phyloP scores from a whole-genome alignment of 2,888 invertebrate species.

The Ochropleura plecta region DNA sequence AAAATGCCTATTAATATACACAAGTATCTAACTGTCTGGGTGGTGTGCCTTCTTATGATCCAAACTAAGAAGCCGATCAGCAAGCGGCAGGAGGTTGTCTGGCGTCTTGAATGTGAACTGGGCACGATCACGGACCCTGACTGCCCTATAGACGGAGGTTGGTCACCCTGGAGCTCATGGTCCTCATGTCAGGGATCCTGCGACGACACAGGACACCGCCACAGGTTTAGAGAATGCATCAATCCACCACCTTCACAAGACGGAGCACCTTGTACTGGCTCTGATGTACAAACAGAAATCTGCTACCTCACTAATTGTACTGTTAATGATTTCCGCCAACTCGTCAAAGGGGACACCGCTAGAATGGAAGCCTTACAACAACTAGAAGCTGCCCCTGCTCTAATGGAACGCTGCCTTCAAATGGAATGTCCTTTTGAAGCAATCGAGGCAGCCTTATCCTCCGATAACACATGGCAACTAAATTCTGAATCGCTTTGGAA shows the following conservation, averaged over 20 bases:
- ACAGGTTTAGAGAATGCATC: conserved; percentile 81
- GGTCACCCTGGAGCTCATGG: conserved; percentile 88
- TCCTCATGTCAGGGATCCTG: conserved; percentile 85
- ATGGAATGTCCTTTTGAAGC: conserved; percentile 85
- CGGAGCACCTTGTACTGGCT: conserved; percentile 84
- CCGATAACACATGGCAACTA: conserved; percentile 84
- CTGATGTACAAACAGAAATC: conserved; percentile 79
- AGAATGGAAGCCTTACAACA: conserved; percentile 81
- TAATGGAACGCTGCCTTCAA: conserved; percentile 85
- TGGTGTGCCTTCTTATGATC: conserved; percentile 46
- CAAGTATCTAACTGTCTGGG: conserved; percentile 51
- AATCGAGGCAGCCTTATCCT: conserved; percentile 80
- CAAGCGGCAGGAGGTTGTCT: conserved; percentile 78
- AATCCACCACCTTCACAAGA: conserved; percentile 85
- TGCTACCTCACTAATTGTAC: conserved; percentile 86
- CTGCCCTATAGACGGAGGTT: conserved; percentile 88
- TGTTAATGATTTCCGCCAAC: conserved; percentile 79
- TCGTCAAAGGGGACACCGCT: conserved; percentile 78
- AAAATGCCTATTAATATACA: conserved; percentile 46
- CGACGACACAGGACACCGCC: conserved; percentile 83
- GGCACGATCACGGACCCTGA: conserved; percentile 81
- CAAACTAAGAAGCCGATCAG: conserved; percentile 75
- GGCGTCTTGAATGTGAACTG: conserved; percentile 86
- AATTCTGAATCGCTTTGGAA: conserved; percentile 86
- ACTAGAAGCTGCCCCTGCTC: conserved; percentile 81